Conservation (phyloP, 2,113 vertebrate genomes). For the Columba livia region DNA sequence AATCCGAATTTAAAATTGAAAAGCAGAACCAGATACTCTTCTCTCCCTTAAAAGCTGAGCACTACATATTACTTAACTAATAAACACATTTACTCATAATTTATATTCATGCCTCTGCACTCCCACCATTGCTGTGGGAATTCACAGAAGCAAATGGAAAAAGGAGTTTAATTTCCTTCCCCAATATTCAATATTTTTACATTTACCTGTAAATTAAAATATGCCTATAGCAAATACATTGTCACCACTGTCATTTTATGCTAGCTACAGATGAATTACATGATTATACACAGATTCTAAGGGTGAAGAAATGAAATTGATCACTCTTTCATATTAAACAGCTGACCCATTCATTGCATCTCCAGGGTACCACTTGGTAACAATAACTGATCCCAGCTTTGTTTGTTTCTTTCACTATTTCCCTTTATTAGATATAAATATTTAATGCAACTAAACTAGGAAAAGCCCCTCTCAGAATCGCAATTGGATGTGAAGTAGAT, state of each 20-base stretch:
- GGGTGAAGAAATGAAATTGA: neutral
- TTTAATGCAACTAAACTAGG: neutral
- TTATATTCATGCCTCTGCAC: neutral
- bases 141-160: neutral
- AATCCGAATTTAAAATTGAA: neutral
- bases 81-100: neutral
- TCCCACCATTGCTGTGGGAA: neutral
- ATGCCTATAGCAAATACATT: neutral
- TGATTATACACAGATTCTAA: neutral
- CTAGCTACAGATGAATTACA: neutral
- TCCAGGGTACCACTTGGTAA: neutral
- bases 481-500: neutral
- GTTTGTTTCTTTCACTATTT: neutral
- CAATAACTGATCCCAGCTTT: neutral
- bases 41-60: neutral
- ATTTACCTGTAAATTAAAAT: neutral
- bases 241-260: neutral
- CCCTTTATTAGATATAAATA: conserved; percentile 3
- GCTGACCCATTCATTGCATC: neutral
- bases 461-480: neutral
- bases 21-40: neutral
- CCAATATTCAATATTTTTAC: neutral
- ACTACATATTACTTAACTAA: neutral
- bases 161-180: neutral
- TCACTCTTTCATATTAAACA: neutral